A percentile compares a stretch with the other conserved stretches of the same genome.
Conservation (phyloP, 2,797 vertebrate genomes). For the Ceryle rudis region DNA sequence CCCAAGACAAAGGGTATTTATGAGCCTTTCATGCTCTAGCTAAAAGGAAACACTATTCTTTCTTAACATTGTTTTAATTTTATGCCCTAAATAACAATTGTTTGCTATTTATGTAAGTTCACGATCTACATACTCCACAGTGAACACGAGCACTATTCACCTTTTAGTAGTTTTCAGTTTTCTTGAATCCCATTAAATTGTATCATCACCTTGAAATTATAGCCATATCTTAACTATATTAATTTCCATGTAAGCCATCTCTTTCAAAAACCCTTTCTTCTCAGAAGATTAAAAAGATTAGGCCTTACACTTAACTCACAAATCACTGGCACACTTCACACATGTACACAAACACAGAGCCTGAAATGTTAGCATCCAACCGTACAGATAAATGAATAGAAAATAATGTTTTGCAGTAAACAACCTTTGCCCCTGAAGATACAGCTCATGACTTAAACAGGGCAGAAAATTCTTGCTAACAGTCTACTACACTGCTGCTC, state of each 20-base stretch:
- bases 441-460: background rate
- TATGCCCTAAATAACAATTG: background rate
- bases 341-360: background rate
- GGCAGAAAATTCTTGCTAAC: background rate
- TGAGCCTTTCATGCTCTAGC: background rate
- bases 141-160: background rate
- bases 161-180: background rate
- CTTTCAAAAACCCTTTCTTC: background rate
- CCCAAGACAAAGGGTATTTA: background rate
- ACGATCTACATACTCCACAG: background rate
- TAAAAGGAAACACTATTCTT: background rate
- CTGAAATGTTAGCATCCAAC: background rate
- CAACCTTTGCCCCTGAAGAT: background rate
- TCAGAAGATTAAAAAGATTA: background rate
- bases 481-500: background rate
- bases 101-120: background rate
- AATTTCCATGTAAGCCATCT: background rate
- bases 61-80: background rate
- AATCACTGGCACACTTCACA: background rate
- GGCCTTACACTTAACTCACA: background rate
- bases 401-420: background rate
- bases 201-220: background rate
- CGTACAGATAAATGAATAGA: background rate
- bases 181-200: background rate
- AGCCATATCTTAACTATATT: background rate